Conservation (phyloP, 2,113 vertebrate species). For the pig (Sus scrofa) region T2T-Sscrofa CM000820.6:30662001-30662500, state of each 20-base stretch:
- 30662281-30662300: background rate
- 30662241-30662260: background rate
- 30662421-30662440: background rate
- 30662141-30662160: background rate
- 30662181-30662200: background rate
- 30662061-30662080: background rate
- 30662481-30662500: constrained; percentile 56
- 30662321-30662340: background rate
- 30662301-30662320: background rate
- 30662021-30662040: background rate
- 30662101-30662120: background rate
- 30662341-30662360: background rate
- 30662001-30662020: background rate
- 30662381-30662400: background rate
- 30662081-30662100: background rate
- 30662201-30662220: background rate
- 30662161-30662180: background rate
- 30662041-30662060: background rate
- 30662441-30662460: background rate
- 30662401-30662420: background rate
- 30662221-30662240: background rate
- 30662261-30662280: background rate
- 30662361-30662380: background rate
- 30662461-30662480: background rate
- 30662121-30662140: background rate